phyloP scores from a whole-genome alignment of 2,113 vertebrate genomes.

The Nycticryphes semicollaris region DNA sequence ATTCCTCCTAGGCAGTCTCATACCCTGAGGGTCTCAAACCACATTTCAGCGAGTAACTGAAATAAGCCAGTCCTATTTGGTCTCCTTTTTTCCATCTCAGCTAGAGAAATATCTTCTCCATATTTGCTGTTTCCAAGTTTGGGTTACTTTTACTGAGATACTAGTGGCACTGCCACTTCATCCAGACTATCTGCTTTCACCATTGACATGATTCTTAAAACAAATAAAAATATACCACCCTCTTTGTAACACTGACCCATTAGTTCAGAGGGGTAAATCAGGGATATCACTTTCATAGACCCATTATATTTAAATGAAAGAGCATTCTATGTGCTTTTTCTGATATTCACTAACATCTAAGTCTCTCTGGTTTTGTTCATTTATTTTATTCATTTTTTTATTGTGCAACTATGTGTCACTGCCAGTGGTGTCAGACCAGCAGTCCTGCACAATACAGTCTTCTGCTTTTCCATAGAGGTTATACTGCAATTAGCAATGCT shows the following conservation, averaged over 20 bases:
- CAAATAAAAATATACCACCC: not conserved
- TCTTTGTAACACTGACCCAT: not conserved
- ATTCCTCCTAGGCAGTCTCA: not conserved
- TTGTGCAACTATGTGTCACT: not conserved
- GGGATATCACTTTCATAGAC: not conserved
- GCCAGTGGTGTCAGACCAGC: fast-evolving
- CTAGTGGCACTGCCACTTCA: not conserved
- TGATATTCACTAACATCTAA: not conserved
- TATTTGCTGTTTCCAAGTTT: not conserved
- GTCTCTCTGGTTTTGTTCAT: not conserved
- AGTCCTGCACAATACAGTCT: not conserved
- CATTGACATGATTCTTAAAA: not conserved
- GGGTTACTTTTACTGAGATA: not conserved
- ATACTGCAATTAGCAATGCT: not conserved
- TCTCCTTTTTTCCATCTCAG: not conserved
- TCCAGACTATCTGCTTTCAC: not conserved
- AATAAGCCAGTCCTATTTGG: not conserved
- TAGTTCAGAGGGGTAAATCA: not conserved
- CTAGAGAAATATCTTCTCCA: not conserved
- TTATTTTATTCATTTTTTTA: too few relatives aligned
- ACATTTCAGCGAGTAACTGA: not conserved
- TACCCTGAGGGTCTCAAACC: fast-evolving
- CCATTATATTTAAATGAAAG: not conserved
- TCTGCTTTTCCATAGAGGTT: not conserved
- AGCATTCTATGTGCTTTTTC: not conserved